phyloP scores from a whole-genome alignment of 64 coral and sea anemone species.

The Porites lutea region DNA sequence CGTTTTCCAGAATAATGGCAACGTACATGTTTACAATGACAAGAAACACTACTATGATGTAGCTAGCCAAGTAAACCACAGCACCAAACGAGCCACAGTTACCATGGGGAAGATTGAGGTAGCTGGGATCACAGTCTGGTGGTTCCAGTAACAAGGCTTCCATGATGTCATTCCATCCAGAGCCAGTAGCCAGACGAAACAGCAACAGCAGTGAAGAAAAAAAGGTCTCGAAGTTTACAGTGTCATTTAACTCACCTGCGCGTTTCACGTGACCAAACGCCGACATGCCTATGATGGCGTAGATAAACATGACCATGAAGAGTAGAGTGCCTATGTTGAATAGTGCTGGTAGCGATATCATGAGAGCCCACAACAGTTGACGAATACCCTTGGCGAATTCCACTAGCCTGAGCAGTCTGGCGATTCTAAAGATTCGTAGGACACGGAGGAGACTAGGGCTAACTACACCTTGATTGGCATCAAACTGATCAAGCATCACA shows the following conservation, averaged over 20 bases:
- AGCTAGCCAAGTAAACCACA: slow-evolving; percentile 68
- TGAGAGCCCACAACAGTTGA: slow-evolving; percentile 79
- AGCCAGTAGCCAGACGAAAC: slow-evolving; percentile 85
- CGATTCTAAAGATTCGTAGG: slow-evolving; percentile 88
- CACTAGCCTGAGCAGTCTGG: slow-evolving; percentile 84
- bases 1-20: slow-evolving; percentile 87
- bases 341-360: slow-evolving; percentile 87
- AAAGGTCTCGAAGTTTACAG: slow-evolving; percentile 90
- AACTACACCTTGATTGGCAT: slow-evolving; percentile 59
- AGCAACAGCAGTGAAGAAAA: slow-evolving; percentile 74
- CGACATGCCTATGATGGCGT: slow-evolving; percentile 92
- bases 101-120: slow-evolving; percentile 59
- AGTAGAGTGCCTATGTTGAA: slow-evolving; percentile 92
- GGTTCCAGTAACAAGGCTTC: slow-evolving; percentile 79
- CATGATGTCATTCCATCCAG: slow-evolving; percentile 91
- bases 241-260: slow-evolving; percentile 74
- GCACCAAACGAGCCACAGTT: slow-evolving; percentile 80
- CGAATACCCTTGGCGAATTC: slow-evolving; percentile 96
- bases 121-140: slow-evolving; percentile 83
- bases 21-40: slow-evolving; percentile 98
- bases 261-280: slow-evolving; percentile 78
- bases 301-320: slow-evolving; percentile 87
- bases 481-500: slow-evolving; percentile 84
- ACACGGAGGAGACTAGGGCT: slow-evolving; percentile 89
- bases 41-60: slow-evolving; percentile 82